phyloP scores from a whole-genome alignment of 2,113 vertebrate species.

The Megaptera novaeangliae region DNA sequence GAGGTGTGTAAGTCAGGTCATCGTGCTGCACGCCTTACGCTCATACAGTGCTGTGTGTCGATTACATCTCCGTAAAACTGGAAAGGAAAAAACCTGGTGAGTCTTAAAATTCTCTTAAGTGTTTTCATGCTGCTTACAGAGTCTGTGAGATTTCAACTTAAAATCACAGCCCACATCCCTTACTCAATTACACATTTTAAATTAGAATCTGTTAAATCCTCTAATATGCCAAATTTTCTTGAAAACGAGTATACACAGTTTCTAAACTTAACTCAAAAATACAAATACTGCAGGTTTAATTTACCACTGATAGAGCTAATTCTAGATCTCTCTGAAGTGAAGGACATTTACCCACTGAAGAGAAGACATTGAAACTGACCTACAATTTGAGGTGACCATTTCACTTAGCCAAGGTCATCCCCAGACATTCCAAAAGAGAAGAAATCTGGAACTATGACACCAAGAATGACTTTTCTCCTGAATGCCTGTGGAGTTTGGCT shows the following conservation, averaged over 20 bases:
- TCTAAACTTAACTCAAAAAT: background rate
- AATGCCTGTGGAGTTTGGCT: background rate
- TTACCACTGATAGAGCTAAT: background rate
- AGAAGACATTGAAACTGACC: background rate
- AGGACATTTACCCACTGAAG: background rate
- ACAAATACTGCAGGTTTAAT: background rate
- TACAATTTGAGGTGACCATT: background rate
- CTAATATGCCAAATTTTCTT: background rate
- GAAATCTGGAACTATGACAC: background rate
- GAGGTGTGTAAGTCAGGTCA: accelerated
- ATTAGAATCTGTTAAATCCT: background rate
- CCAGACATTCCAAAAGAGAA: background rate
- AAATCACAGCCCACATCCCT: background rate
- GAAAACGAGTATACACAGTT: background rate
- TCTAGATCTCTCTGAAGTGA: background rate
- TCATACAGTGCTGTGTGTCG: background rate
- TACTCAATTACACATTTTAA: background rate
- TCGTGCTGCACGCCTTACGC: accelerated
- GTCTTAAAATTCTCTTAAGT: background rate
- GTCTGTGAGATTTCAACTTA: background rate
- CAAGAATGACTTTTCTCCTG: background rate
- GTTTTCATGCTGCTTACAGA: background rate
- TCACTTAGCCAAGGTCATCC: background rate
- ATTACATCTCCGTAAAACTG: background rate
- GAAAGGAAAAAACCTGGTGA: background rate